These are phyloP conservation scores for Tachypleus tridentatus DNA, from an alignment of 1,140 invertebrate species.

Conservation along the genomic window DNA sequence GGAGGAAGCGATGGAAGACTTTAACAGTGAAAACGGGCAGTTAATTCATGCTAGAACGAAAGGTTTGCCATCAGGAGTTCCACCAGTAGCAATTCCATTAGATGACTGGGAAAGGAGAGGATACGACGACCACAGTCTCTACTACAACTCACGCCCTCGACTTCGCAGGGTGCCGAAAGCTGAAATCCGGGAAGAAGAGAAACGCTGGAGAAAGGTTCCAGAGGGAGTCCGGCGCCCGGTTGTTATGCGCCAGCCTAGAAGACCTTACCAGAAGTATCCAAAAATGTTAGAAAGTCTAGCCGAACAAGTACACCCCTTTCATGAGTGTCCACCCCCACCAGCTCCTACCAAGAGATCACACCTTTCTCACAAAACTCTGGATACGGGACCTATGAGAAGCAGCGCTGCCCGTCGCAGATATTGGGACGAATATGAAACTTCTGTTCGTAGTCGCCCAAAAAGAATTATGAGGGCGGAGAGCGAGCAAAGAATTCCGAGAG, in stretches of 20 bases:
- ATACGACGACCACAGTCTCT: not conserved
- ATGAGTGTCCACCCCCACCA: not conserved
- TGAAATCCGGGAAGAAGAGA: not conserved
- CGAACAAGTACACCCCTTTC: slow-evolving; percentile 48
- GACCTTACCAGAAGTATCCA: slow-evolving; percentile 68
- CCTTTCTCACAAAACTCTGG: not conserved
- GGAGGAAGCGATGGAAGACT: not conserved
- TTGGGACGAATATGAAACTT: slow-evolving; percentile 51
- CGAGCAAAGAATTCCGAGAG: slow-evolving; percentile 29
- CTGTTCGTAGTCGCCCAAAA: slow-evolving; percentile 13
- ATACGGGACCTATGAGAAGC: not conserved
- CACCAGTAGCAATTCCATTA: slow-evolving; percentile 4
- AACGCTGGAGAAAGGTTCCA: not conserved
- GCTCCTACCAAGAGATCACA: not conserved
- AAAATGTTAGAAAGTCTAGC: slow-evolving; percentile 79
- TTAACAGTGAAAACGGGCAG: slow-evolving; percentile 11
- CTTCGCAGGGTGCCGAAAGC: not conserved
- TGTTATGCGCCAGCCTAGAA: slow-evolving; percentile 7
- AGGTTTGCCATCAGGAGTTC: slow-evolving; percentile 7
- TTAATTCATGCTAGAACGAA: slow-evolving; percentile 7
- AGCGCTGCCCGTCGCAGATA: slow-evolving; percentile 38
- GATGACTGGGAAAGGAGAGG: not conserved
- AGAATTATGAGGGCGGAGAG: slow-evolving; percentile 28
- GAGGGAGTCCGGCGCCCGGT: slow-evolving; percentile 33
- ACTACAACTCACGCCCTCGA: not conserved